These are phyloP conservation scores for Hofmannophila pseudospretella DNA, from an alignment of 2,888 invertebrate species.

Conservation along the genomic window DNA sequence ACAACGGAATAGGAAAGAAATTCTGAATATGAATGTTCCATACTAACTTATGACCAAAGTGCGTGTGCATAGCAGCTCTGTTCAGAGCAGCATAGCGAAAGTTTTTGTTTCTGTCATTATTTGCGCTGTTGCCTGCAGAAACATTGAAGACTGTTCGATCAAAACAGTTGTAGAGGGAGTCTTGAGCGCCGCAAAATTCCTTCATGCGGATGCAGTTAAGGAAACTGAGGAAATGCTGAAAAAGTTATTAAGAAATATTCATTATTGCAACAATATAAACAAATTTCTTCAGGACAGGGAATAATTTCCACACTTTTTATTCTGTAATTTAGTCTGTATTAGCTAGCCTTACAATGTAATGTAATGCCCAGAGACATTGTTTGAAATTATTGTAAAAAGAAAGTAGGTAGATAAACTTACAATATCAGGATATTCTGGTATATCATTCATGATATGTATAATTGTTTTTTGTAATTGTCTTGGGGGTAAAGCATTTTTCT, in stretches of 20 bases:
- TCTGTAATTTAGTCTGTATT: too few relatives aligned
- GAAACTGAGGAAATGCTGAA: conserved; percentile 93
- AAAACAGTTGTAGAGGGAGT: conserved; percentile 89
- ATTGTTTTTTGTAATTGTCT: conserved; percentile 86
- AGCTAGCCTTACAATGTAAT: too few relatives aligned
- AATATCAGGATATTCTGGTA: conserved; percentile 89
- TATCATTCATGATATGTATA: conserved; percentile 83
- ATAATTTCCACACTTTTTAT: too few relatives aligned
- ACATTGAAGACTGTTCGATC: conserved; percentile 79
- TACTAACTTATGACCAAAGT: conserved; percentile 87
- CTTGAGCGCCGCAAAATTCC: conserved; percentile 90
- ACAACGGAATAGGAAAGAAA: too few relatives aligned
- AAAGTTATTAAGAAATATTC: too few relatives aligned
- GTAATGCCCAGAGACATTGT: too few relatives aligned
- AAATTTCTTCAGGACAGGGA: too few relatives aligned
- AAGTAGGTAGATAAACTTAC: conserved; percentile 74
- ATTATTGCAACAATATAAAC: too few relatives aligned
- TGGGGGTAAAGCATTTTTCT: conserved; percentile 87
- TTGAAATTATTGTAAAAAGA: background rate
- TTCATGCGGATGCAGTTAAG: conserved; percentile 91
- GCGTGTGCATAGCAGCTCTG: conserved; percentile 90
- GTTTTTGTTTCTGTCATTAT: conserved; percentile 77
- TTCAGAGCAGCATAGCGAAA: conserved; percentile 95
- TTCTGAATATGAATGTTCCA: background rate
- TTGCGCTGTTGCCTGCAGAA: conserved; percentile 53